phyloP scores from a whole-genome alignment of 2,113 vertebrate species.

The Naja naja region DNA sequence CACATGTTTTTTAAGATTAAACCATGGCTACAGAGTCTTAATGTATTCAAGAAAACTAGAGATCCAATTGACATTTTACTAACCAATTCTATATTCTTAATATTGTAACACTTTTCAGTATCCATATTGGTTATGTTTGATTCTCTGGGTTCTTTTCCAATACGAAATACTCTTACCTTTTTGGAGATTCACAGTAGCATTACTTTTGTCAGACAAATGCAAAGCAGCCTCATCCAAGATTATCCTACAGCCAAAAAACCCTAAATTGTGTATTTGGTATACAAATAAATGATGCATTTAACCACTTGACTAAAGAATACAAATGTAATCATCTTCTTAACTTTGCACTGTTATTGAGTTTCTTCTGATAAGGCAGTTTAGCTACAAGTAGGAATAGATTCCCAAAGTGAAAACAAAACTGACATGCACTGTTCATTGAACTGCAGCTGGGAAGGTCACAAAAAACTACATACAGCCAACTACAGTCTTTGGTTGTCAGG shows the following conservation, averaged over 20 bases:
- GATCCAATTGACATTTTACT: background rate
- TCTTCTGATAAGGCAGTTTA: background rate
- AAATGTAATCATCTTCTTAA: background rate
- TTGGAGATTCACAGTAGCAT: slow-evolving; percentile 82
- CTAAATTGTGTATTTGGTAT: background rate
- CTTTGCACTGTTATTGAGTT: background rate
- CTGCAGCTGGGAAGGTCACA: background rate
- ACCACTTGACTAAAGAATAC: background rate
- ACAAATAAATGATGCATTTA: background rate
- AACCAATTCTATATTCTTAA: background rate
- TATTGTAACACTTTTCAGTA: background rate
- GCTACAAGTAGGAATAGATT: background rate
- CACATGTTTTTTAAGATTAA: background rate
- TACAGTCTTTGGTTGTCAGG: background rate
- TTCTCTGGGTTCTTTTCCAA: slow-evolving; percentile 1
- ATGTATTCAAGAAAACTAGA: background rate
- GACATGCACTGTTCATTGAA: background rate
- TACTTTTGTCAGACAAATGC: slow-evolving; percentile 93
- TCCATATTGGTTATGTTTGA: background rate
- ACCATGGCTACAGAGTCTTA: background rate
- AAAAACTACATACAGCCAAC: background rate
- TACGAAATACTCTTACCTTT: slow-evolving; percentile 76
- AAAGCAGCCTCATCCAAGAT: slow-evolving; percentile 95
- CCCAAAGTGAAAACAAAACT: background rate
- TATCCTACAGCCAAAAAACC: slow-evolving; percentile 74